Evolutionary conservation across 1,140 invertebrate genomes (phyloP).

Genomic region (Venustaconcha ellipsiformis): DNA sequence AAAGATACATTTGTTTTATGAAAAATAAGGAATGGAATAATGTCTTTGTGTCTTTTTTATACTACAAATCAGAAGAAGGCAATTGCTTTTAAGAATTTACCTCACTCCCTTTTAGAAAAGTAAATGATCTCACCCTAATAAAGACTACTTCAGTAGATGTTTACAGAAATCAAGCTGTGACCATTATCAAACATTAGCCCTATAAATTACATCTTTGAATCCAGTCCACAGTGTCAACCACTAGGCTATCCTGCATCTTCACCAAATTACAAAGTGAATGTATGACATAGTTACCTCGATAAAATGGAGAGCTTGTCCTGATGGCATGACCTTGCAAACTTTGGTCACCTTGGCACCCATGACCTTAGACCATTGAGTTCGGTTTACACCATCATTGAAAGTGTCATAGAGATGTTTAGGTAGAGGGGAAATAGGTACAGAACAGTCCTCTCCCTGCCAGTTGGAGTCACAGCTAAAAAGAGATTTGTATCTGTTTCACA

Average conservation of each 20-base stretch:
- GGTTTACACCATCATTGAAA: constrained; percentile 28
- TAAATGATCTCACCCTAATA: no score
- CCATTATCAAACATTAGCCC: no score
- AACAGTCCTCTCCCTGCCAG: constrained; percentile 66
- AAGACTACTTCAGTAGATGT: no score
- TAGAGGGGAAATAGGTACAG: constrained; percentile 41
- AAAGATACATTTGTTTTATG: no score
- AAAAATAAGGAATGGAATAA: no score
- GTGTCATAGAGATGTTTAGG: constrained; percentile 62
- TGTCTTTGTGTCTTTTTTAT: no score
- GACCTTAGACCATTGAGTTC: constrained; percentile 57
- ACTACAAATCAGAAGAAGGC: no score
- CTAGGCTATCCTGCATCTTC: neutral
- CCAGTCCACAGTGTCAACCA: neutral
- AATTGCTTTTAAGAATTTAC: no score
- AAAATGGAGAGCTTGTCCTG: constrained; percentile 68
- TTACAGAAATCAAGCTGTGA: no score
- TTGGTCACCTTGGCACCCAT: constrained; percentile 63
- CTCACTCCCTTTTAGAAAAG: no score
- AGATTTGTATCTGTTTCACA: neutral
- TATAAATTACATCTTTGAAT: no score
- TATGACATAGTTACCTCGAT: constrained; percentile 59
- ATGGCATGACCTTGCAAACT: constrained; percentile 64
- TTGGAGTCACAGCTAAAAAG: constrained; percentile 63
- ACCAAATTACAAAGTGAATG: neutral